phyloP scores from a whole-genome alignment of 1,140 invertebrate species.

The Papilio xuthus region DNA sequence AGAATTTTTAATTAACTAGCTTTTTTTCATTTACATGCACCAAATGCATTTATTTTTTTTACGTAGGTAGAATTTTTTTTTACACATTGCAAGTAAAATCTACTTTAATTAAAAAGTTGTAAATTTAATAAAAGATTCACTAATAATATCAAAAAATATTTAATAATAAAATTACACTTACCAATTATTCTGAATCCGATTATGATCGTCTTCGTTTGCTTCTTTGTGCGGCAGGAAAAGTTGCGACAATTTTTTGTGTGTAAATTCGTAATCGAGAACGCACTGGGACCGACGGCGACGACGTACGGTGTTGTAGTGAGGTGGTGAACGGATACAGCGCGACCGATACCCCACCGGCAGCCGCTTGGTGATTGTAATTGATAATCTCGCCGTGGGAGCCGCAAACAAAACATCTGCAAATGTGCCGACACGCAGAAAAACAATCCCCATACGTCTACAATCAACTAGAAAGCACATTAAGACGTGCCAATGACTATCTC shows the following conservation, averaged over 20 bases:
- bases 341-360: conserved; percentile 3
- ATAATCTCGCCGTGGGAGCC: conserved; percentile 33
- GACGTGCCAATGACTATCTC: conserved; percentile 1
- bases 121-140: too few species aligned
- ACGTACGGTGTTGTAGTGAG: conserved; percentile 4
- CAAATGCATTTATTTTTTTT: not conserved
- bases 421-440: conserved; percentile 25
- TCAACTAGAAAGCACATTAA: conserved; percentile 31
- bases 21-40: too few species aligned
- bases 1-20: not conserved
- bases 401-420: conserved; percentile 24
- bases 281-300: not conserved
- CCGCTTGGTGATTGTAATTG: conserved; percentile 32
- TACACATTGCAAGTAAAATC: not conserved
- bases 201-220: not conserved
- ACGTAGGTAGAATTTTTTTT: not conserved
- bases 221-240: not conserved
- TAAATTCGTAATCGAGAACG: not conserved
- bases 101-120: too few species aligned
- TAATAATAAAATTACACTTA: not conserved
- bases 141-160: too few species aligned
- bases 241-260: not conserved
- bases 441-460: not conserved
- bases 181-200: not conserved
- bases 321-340: not conserved